Evolutionary conservation across 2,888 invertebrate species (phyloP).

Genomic region (Diarsia brunnea): DNA sequence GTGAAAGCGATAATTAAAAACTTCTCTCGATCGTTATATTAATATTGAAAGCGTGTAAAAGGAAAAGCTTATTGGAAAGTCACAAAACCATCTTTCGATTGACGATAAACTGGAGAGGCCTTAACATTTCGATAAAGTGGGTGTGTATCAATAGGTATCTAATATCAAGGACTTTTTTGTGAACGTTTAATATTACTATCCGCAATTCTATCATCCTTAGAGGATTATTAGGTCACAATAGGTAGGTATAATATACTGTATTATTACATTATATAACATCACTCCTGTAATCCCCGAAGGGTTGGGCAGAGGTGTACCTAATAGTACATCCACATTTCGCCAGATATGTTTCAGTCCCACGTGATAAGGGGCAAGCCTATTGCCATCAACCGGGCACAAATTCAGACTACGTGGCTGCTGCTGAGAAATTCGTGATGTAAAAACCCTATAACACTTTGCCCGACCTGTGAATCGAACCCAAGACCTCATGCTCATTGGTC

Average conservation of each 20-base stretch:
- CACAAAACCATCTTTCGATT: not conserved
- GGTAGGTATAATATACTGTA: not conserved
- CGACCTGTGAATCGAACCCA: too few species aligned
- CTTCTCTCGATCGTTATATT: conserved; percentile 8
- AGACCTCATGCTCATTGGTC: too few species aligned
- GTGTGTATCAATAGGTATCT: conserved; percentile 5
- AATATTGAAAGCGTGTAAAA: not conserved
- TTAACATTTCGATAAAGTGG: conserved; percentile 4
- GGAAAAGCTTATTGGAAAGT: not conserved
- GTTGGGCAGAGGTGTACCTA: too few species aligned
- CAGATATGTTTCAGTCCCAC: not conserved
- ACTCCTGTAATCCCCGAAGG: not conserved
- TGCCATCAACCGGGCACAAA: not conserved
- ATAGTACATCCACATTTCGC: too few species aligned
- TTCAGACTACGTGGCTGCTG: not conserved
- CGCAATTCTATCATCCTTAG: not conserved
- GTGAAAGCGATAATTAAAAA: not conserved
- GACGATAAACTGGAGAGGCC: conserved; percentile 6
- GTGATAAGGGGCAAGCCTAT: not conserved
- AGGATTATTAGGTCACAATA: conserved; percentile 2
- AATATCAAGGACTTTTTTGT: conserved; percentile 18
- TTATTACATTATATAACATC: not conserved
- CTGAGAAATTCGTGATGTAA: not conserved
- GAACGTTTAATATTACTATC: not conserved
- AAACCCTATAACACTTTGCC: too few species aligned